Evolutionary conservation across 1,140 invertebrate genomes (phyloP).

Genomic region (Cheumatopsyche charites): DNA sequence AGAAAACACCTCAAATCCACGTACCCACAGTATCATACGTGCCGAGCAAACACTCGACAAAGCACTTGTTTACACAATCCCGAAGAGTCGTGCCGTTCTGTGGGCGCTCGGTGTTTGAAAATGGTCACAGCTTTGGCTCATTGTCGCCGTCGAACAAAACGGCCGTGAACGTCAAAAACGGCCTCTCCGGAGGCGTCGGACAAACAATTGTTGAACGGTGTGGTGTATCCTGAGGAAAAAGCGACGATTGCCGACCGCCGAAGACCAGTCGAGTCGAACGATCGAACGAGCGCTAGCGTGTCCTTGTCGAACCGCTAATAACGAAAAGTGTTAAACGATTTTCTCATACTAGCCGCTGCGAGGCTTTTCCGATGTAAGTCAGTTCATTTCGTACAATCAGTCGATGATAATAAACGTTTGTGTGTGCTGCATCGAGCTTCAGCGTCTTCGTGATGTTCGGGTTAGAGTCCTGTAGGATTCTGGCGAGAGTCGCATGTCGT

Average conservation of each 20-base stretch:
- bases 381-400: no score
- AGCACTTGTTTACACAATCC: constrained; percentile 16
- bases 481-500: no score
- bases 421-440: no score
- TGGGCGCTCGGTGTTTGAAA: not conserved
- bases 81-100: not conserved
- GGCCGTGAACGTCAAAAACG: constrained; percentile 4
- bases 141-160: not conserved
- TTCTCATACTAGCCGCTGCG: no score
- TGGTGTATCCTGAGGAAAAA: not conserved
- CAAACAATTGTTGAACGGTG: not conserved
- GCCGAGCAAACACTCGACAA: not conserved
- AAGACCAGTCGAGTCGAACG: constrained; percentile 10
- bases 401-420: no score
- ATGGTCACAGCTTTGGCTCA: not conserved
- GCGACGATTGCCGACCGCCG: not conserved
- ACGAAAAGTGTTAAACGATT: no score
- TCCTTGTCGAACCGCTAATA: not conserved
- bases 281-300: not conserved
- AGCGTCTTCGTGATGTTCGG: no score
- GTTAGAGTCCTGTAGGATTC: no score
- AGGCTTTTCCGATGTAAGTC: no score
- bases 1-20: not conserved
- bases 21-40: not conserved
- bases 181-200: not conserved